Evolutionary conservation across 2,113 vertebrate species (phyloP).

Genomic region (Heteronetta atricapilla): DNA sequence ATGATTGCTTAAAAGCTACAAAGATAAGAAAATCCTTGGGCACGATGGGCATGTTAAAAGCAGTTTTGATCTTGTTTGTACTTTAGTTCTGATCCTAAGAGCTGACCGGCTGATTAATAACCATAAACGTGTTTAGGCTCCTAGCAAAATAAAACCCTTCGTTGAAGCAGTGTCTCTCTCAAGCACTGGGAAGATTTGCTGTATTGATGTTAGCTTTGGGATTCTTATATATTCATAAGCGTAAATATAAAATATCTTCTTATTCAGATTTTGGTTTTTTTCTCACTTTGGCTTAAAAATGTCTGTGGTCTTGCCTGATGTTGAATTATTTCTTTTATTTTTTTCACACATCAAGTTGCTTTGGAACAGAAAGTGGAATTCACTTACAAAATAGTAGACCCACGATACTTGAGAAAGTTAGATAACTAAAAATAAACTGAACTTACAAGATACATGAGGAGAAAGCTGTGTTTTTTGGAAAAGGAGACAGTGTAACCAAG

Average conservation of each 20-base stretch:
- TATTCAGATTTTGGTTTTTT: not conserved
- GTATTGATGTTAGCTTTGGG: not conserved
- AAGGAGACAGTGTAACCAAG: not conserved
- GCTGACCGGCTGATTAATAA: not conserved
- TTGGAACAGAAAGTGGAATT: not conserved
- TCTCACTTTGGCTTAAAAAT: not conserved
- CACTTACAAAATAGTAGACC: not conserved
- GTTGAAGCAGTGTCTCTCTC: not conserved
- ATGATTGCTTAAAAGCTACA: not conserved
- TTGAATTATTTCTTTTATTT: not conserved
- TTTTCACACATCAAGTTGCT: not conserved
- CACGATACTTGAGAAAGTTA: not conserved
- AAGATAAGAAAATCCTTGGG: constrained; percentile 35
- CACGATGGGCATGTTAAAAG: not conserved
- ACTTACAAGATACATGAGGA: not conserved
- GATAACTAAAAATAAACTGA: not conserved
- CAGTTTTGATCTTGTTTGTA: constrained; percentile 8
- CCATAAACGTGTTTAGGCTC: not conserved
- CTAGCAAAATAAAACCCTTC: not conserved
- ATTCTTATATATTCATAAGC: not conserved
- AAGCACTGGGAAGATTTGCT: not conserved
- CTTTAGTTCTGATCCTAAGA: not conserved
- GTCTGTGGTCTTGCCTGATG: not conserved
- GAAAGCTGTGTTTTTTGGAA: not conserved
- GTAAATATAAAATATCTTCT: not conserved